Conservation (phyloP, 2,797 vertebrate genomes). For the Hylomyscus alleni region DNA sequence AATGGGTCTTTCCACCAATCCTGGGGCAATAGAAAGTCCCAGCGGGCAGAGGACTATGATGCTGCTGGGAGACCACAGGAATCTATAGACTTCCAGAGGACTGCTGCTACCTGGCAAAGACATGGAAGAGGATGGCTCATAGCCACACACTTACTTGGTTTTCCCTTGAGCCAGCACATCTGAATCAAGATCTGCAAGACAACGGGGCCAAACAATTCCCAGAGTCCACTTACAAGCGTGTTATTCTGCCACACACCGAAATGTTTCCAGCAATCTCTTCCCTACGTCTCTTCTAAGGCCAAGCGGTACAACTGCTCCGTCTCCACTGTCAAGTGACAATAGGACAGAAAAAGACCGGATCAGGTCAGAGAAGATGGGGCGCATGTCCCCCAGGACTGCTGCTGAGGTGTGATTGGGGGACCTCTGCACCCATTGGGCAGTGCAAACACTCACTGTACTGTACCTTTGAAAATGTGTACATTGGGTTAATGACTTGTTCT, state of each 20-base stretch:
- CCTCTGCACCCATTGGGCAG: conserved; percentile 38
- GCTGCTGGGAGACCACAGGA: not conserved
- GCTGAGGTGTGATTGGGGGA: not conserved
- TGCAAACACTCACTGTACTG: not conserved
- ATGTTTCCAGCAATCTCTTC: conserved; percentile 43
- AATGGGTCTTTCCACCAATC: not conserved
- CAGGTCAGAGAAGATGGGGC: conserved; percentile 31
- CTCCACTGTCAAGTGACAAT: not conserved
- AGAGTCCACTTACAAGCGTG: not conserved
- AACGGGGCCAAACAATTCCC: not conserved
- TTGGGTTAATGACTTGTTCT: not conserved
- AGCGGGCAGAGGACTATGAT: not conserved
- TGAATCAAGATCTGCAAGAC: not conserved
- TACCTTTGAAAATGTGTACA: conserved; percentile 16
- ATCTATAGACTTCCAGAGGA: not conserved
- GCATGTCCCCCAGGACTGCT: not conserved
- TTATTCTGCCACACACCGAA: not conserved
- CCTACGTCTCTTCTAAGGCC: conserved; percentile 13
- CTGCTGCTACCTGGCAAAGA: not conserved
- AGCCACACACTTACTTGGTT: not conserved
- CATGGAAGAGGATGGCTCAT: not conserved
- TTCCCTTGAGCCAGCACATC: not conserved
- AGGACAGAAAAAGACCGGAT: conserved; percentile 6
- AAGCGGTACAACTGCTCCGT: not conserved
- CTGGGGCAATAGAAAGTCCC: not conserved